phyloP scores from a whole-genome alignment of 2,888 invertebrate species.

The Hypomecis atomaria region DNA sequence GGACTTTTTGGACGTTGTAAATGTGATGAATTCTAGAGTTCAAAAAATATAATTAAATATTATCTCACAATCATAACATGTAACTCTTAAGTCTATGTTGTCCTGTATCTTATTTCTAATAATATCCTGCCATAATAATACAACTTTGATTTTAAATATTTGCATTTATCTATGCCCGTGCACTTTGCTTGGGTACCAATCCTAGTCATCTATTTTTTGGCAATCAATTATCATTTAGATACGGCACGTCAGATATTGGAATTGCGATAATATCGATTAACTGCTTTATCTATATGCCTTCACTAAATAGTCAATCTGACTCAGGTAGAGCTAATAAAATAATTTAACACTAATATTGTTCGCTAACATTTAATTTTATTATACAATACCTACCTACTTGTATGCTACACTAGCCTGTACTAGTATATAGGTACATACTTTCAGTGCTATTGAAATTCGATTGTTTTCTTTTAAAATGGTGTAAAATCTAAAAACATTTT shows the following conservation, averaged over 20 bases:
- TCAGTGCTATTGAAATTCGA: no score
- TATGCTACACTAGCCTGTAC: no score
- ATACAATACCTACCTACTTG: no score
- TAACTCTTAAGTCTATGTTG: no score
- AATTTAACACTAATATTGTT: background rate
- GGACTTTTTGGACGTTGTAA: no score
- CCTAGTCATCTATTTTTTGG: constrained; percentile 44
- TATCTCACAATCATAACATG: no score
- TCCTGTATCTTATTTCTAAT: no score
- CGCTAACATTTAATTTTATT: background rate
- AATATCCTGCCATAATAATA: background rate
- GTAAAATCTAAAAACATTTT: no score
- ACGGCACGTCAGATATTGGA: constrained; percentile 57
- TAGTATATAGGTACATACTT: no score
- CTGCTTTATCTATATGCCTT: constrained; percentile 36
- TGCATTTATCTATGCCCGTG: constrained; percentile 30
- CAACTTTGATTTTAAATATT: background rate
- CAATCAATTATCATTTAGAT: constrained; percentile 64
- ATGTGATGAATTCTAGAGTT: no score
- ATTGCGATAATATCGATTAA: constrained; percentile 56
- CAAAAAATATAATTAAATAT: no score
- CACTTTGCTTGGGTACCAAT: constrained; percentile 18
- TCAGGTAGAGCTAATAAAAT: constrained; percentile 3
- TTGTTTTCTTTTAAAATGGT: no score
- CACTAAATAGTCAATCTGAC: constrained; percentile 7